phyloP scores from a whole-genome alignment of 2,888 invertebrate genomes.

The Ophion obscuratus region DNA sequence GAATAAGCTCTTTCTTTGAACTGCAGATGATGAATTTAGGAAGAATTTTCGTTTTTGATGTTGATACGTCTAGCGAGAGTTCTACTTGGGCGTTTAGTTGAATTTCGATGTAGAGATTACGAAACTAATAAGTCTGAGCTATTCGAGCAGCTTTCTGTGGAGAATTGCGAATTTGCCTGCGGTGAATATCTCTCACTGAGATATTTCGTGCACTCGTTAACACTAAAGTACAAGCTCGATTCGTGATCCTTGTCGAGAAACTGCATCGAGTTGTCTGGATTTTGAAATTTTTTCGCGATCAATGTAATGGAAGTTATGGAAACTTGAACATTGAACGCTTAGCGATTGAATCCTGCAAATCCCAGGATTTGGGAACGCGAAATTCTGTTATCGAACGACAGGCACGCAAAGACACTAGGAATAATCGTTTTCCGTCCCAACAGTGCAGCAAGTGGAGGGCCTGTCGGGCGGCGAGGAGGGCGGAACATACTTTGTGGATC shows the following conservation, averaged over 20 bases:
- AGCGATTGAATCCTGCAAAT: neutral
- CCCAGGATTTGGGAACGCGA: neutral
- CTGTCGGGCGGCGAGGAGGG: slow-evolving; percentile 85
- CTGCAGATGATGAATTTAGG: neutral
- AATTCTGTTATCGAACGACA: neutral
- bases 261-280: neutral
- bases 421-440: neutral
- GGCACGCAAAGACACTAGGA: neutral
- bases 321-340: neutral
- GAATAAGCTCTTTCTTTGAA: no score
- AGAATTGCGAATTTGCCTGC: neutral
- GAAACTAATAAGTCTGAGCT: neutral
- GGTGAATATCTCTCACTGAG: neutral
- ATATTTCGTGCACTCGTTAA: neutral
- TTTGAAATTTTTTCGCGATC: neutral
- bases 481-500: slow-evolving; percentile 92
- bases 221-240: neutral
- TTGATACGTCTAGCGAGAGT: neutral
- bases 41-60: neutral
- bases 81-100: neutral
- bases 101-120: neutral
- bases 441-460: slow-evolving; percentile 83
- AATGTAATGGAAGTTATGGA: neutral
- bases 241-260: neutral
- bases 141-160: neutral